These are phyloP conservation scores for Psilopsiagon aurifrons DNA, from an alignment of 2,113 vertebrate species.

Conservation along the genomic window DNA sequence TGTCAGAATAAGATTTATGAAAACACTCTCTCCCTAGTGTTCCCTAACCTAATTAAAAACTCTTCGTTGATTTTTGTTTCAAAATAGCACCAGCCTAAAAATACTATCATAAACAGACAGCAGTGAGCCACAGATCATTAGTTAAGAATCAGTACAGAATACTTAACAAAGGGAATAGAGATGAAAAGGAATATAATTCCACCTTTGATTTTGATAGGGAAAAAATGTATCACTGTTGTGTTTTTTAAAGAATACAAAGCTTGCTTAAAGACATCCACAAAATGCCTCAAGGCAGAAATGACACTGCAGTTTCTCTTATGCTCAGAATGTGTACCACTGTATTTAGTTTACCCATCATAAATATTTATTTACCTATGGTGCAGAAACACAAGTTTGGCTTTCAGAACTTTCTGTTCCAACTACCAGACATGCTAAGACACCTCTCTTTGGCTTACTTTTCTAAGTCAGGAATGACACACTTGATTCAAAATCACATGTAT, in stretches of 20 bases:
- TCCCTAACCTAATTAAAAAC: constrained; percentile 44
- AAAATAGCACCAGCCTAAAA: constrained; percentile 13
- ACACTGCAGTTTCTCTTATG: neutral
- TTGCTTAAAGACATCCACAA: neutral
- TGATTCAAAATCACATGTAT: neutral
- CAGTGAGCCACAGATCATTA: neutral
- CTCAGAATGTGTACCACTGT: neutral
- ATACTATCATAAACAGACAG: constrained; percentile 1
- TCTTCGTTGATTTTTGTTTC: neutral
- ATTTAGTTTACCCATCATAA: neutral
- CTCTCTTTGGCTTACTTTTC: neutral
- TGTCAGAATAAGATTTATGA: constrained; percentile 10
- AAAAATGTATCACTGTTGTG: neutral
- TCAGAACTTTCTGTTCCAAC: neutral
- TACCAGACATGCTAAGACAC: neutral
- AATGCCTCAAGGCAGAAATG: neutral
- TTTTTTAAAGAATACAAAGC: neutral
- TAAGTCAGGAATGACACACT: neutral
- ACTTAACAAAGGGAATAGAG: neutral
- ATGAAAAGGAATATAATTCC: neutral
- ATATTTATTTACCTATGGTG: neutral
- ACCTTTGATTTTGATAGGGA: neutral
- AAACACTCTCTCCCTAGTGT: neutral
- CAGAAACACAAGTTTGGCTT: neutral
- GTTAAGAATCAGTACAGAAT: neutral